A percentile compares a stretch with the other conserved stretches of the same genome.
Evolutionary conservation across 2,797 vertebrate genomes (phyloP).

Genomic region (Rhodeus uyekii): DNA sequence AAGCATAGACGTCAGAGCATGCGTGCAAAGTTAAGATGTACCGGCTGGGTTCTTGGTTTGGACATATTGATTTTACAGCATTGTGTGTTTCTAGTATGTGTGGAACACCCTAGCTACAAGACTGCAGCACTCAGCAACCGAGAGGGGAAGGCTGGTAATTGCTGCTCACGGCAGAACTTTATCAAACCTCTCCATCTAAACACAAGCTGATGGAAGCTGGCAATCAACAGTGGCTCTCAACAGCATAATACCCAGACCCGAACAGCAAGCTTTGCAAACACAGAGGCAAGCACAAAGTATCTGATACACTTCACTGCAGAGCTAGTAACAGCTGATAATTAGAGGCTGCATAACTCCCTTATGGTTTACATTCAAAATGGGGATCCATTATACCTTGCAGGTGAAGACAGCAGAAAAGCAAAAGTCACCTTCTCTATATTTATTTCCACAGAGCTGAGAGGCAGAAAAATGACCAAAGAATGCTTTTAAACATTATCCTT

Average conservation of each 20-base stretch:
- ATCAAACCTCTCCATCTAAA: constrained; percentile 79
- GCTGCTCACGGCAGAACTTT: constrained; percentile 66
- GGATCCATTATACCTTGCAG: constrained; percentile 63
- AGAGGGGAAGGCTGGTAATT: constrained; percentile 55
- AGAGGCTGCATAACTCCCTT: constrained; percentile 66
- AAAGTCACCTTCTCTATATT: constrained; percentile 78
- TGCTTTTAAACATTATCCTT: constrained; percentile 68
- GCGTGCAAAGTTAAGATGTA: constrained; percentile 1
- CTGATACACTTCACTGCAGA: constrained; percentile 40
- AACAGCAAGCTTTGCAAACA: constrained; percentile 35
- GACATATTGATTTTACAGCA: constrained; percentile 47
- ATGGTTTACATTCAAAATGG: constrained; percentile 55
- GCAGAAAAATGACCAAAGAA: constrained; percentile 61
- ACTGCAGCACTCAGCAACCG: constrained; percentile 36
- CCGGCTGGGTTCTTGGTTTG: neutral
- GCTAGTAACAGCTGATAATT: constrained; percentile 62
- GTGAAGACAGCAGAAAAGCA: constrained; percentile 59
- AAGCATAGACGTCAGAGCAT: neutral
- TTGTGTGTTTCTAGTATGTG: constrained; percentile 40
- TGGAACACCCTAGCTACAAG: constrained; percentile 43
- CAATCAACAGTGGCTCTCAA: constrained; percentile 55
- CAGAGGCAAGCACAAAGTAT: constrained; percentile 24
- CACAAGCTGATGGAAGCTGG: constrained; percentile 58
- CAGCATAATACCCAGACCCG: constrained; percentile 49
- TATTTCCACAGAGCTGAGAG: constrained; percentile 64